phyloP scores from a whole-genome alignment of 2,888 invertebrate genomes.

The Erebia epiphron region DNA sequence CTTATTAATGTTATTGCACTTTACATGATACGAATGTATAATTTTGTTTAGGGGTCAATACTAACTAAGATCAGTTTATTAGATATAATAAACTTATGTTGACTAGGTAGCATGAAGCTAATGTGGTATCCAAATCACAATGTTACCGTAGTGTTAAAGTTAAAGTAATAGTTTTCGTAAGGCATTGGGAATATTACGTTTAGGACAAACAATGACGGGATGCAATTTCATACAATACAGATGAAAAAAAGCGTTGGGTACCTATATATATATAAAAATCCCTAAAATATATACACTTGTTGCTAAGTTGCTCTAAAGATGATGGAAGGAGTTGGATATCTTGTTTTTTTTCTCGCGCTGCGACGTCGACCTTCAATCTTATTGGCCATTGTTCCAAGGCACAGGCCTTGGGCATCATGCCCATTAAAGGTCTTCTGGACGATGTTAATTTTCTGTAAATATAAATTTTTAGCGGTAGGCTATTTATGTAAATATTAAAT shows the following conservation, averaged over 20 bases:
- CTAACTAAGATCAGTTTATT: constrained; percentile 6
- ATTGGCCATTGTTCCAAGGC: no score
- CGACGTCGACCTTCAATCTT: no score
- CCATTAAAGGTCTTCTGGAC: no score
- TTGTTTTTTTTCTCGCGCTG: not conserved
- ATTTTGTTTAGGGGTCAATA: not conserved
- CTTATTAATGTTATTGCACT: not conserved
- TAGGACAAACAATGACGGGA: not conserved
- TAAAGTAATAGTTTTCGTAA: constrained; percentile 11
- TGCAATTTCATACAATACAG: not conserved
- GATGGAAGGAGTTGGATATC: not conserved
- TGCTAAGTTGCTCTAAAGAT: not conserved
- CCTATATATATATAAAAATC: no score
- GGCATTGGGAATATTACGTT: not conserved
- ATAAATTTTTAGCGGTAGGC: no score
- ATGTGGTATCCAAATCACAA: constrained; percentile 33
- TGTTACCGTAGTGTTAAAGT: constrained; percentile 34
- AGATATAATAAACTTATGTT: constrained; percentile 4
- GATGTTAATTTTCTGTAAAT: no score
- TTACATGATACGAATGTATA: not conserved
- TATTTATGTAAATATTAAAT: no score
- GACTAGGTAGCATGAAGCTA: not conserved
- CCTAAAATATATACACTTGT: not conserved
- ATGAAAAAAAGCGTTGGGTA: not conserved
- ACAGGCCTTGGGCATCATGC: no score